These are phyloP conservation scores for Drosophila pseudoobscura DNA, from an alignment of 1,140 invertebrate genomes.

Conservation along the genomic window DNA sequence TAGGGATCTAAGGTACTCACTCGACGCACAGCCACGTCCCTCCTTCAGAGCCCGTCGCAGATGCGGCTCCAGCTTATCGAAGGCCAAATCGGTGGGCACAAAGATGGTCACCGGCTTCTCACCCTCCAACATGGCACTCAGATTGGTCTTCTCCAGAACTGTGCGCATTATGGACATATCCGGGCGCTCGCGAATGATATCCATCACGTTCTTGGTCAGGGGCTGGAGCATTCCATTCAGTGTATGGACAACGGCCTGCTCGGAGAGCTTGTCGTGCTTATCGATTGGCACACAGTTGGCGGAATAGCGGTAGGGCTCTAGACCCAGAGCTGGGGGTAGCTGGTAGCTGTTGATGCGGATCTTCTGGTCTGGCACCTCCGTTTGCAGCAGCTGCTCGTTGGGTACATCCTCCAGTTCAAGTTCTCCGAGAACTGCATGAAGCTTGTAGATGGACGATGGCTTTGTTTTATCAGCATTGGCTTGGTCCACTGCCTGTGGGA, in stretches of 20 bases:
- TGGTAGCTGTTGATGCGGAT: constrained; percentile 87
- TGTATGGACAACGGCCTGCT: constrained; percentile 88
- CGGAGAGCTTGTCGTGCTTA: constrained; percentile 84
- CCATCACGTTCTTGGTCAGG: constrained; percentile 82
- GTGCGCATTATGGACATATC: constrained; percentile 81
- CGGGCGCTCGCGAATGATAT: constrained; percentile 83
- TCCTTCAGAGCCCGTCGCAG: constrained; percentile 82
- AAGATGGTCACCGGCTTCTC: constrained; percentile 87
- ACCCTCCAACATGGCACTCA: constrained; percentile 83
- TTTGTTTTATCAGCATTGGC: constrained; percentile 61
- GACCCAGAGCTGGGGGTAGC: constrained; percentile 77
- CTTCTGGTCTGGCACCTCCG: constrained; percentile 84
- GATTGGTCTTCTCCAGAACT: constrained; percentile 78
- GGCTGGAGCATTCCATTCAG: constrained; percentile 87
- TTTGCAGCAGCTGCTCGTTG: constrained; percentile 84
- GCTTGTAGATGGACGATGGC: constrained; percentile 69
- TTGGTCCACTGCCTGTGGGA: constrained; percentile 63
- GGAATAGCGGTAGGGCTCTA: constrained; percentile 80
- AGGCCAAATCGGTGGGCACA: constrained; percentile 87
- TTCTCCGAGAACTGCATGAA: constrained; percentile 84
- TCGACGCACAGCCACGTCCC: constrained; percentile 84
- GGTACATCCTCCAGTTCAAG: constrained; percentile 83
- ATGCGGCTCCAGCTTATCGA: constrained; percentile 84
- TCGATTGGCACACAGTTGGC: constrained; percentile 85
- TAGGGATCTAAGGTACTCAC: constrained; percentile 68